Evolutionary conservation across 1,140 invertebrate genomes (phyloP), one percentile per base, ranked within the genome.

Genomic region (Rhyacophila brunnea): DNA sequence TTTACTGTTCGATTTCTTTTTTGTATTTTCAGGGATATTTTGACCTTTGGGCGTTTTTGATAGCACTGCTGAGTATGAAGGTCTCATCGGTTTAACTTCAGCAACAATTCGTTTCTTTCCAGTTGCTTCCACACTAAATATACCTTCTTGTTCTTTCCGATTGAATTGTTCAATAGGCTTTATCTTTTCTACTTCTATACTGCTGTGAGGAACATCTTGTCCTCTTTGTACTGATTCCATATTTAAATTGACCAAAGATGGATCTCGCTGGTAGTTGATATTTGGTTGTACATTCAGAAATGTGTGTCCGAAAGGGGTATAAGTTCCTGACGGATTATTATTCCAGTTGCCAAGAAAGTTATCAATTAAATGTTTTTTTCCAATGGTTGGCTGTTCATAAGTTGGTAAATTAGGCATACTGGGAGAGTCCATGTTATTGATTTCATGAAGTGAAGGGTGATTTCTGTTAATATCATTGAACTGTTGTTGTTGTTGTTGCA

Each of bases 71-170:
- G 90, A 92, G 70, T 92, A 92, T 17, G 87, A 86, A 15, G 89
- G 89, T 51, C 89, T 77, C 89, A 92, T 91, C 3, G 89, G 89
- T 68, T 90, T 90, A 0, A 92, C 90, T 78, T 91, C 89, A 18
- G 89, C 90, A 1, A 92, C 84, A 68, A 89, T 90, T 19, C 89
- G 78, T 47, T 85, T 83, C 68, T 90, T 91, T 60, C 70, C 76
- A 56, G 71, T 77, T 66, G 79, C 57, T 49, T 61, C 68, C 34
- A 49, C 61, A 40, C 56, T 62, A 42, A 35, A 49, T 67, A 68
- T 19, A 66, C 66, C 47, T 62, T 67, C 45, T 65, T 60, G 54
- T 57, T 68, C 44, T 49, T 60, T 65, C 67, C 68, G 50, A 65
- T 63, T 49, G 28, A 42, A 15, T 49, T 40, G 47, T 35, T 53